Conservation (phyloP, 2,797 vertebrate genomes). For the Sebastes hopkinsi region DNA sequence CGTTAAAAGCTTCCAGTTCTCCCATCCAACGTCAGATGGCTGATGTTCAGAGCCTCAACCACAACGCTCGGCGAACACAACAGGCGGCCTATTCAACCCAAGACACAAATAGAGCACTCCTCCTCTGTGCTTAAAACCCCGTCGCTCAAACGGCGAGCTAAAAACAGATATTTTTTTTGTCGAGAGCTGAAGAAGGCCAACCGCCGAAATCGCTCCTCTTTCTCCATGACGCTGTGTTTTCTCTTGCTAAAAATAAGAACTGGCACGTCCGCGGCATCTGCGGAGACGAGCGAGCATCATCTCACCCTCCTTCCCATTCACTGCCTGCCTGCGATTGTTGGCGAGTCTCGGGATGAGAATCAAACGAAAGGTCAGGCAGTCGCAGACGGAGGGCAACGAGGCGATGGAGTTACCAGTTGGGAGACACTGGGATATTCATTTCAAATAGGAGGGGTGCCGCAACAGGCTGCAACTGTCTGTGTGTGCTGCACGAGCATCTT, state of each 20-base stretch:
- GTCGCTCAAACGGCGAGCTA: slow-evolving; percentile 43
- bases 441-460: slow-evolving; percentile 24
- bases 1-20: slow-evolving; percentile 57
- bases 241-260: slow-evolving; percentile 62
- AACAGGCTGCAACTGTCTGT: neutral
- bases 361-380: slow-evolving; percentile 62
- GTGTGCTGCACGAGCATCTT: neutral
- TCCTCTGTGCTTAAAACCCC: slow-evolving; percentile 39
- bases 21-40: slow-evolving; percentile 48
- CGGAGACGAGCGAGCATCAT: slow-evolving; percentile 46
- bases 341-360: slow-evolving; percentile 41
- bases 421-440: slow-evolving; percentile 52
- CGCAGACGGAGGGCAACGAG: slow-evolving; percentile 48
- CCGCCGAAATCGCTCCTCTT: slow-evolving; percentile 35
- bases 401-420: slow-evolving; percentile 58
- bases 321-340: slow-evolving; percentile 43
- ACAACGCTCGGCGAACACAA: slow-evolving; percentile 49
- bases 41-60: slow-evolving; percentile 59
- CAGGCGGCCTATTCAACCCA: slow-evolving; percentile 53
- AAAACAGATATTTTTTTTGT: slow-evolving; percentile 51
- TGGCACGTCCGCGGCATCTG: slow-evolving; percentile 41
- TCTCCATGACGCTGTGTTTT: slow-evolving; percentile 49
- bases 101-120: slow-evolving; percentile 64
- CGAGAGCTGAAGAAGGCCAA: slow-evolving; percentile 30
- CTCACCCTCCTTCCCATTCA: slow-evolving; percentile 43